Base-by-base conservation (phyloP, 2,888 invertebrate species). In the Cheilosia scutellata region DNA sequence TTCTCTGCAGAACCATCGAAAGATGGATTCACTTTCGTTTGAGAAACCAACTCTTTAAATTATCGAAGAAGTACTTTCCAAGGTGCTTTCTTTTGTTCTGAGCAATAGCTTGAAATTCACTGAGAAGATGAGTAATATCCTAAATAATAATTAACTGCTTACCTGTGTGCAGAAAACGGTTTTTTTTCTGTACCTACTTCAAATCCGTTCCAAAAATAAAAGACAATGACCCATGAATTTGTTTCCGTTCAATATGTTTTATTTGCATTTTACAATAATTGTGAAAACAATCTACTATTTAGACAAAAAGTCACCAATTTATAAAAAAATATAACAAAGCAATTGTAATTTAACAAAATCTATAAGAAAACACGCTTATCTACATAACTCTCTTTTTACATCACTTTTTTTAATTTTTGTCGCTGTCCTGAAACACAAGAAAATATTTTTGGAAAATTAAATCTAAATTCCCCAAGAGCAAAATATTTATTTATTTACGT, bases 381-480 rank as follows among this genome's bases (percentile, higher is more conserved):
- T 57, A 62, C 27, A 62, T 20, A 60, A 58, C 68, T 76, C 51
- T 80, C 76, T 80, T 53, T 72, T 49, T 44, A 84, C 79, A 84
- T 84, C 80, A 76, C 37, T 79, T 70, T 79, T 65, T 80, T 29
- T 86, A 86, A 68, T 80, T 62, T 62, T 57, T 72, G 66, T 86
- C 76, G 86, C 62, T 80, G 53, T 80, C 86, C 86, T 86, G 86
- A 86, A 86, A 86, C 71, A 72, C 33, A 86, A 60, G 60, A 82
- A 79, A 58, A 70, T 42, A 47, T 74, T 83, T 25, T 33, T 62
- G 62, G 16, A 55, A 71, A 63, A 60, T 62, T 4, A 60, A 75
- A 62, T 29, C 31, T 33, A 53, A 51, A 20, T 47, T 49, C 31
- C 33, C n/a, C n/a, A 5, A 37, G 4, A 42, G 2, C 29, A 33